phyloP scores from a whole-genome alignment of 2,888 invertebrate genomes.

The Hirtodrosophila duncani region DNA sequence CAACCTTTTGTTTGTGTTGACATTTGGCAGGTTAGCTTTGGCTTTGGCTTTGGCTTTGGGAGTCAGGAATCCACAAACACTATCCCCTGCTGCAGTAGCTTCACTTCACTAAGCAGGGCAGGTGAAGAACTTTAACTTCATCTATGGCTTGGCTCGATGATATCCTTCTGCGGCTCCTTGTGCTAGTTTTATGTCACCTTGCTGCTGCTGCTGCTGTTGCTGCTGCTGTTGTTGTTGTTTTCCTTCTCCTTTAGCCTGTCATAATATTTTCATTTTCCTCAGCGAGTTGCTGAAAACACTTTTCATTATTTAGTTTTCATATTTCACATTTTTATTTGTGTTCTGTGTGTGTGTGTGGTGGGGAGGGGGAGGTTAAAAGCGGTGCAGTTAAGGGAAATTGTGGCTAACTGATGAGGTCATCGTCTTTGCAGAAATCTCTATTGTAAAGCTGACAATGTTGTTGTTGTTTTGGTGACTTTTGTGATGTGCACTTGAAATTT shows the following conservation, averaged over 20 bases:
- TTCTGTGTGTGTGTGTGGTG: not conserved
- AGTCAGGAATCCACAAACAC: constrained; percentile 13
- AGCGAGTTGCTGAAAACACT: constrained; percentile 48
- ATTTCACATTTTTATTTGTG: constrained; percentile 61
- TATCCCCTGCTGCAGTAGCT: constrained; percentile 8
- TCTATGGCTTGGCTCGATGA: not conserved
- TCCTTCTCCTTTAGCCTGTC: constrained; percentile 38
- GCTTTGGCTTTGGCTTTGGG: constrained; percentile 10
- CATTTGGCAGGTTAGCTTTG: constrained; percentile 62
- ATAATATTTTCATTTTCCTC: constrained; percentile 65
- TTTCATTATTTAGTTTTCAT: constrained; percentile 69
- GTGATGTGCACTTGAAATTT: not conserved
- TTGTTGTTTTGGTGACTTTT: constrained; percentile 22
- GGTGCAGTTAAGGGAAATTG: not conserved
- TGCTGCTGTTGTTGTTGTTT: constrained; percentile 18
- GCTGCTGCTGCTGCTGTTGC: constrained; percentile 5
- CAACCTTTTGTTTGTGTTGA: constrained; percentile 68
- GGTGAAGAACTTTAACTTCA: constrained; percentile 10
- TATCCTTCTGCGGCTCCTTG: constrained; percentile 14
- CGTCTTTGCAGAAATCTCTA: no score
- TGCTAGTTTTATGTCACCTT: constrained; percentile 19
- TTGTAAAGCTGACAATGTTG: constrained; percentile 25
- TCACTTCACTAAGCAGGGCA: constrained; percentile 17
- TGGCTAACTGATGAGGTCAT: no score
- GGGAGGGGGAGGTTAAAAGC: not conserved